Conservation (phyloP, 1,140 invertebrate genomes). For the Psix sp. region DNA sequence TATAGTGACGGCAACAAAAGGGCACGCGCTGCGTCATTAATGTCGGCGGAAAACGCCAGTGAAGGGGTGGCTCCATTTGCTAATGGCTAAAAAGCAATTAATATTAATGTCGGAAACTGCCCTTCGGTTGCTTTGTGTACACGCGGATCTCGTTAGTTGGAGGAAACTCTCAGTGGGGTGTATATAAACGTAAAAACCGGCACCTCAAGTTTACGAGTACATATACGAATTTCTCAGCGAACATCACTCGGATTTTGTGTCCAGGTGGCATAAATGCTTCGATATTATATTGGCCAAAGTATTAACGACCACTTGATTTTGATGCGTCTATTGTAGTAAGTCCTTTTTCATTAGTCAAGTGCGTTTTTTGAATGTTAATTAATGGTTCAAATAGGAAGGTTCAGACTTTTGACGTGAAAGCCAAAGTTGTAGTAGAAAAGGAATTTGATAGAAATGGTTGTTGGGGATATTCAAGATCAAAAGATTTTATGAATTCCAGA, state of each 20-base stretch:
- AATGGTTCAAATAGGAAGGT: conserved; percentile 9
- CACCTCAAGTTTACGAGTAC: too few species aligned
- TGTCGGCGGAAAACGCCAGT: conserved; percentile 55
- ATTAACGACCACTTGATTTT: conserved; percentile 6
- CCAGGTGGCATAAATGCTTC: not conserved
- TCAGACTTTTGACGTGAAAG: conserved; percentile 18
- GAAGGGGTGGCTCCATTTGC: conserved; percentile 58
- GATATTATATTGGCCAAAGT: not conserved
- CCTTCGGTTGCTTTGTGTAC: conserved; percentile 48
- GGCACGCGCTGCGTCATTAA: conserved; percentile 43
- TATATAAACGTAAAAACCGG: conserved; percentile 24
- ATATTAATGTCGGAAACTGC: conserved; percentile 63
- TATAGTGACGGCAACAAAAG: conserved; percentile 7
- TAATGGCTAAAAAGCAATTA: conserved; percentile 71
- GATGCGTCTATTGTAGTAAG: conserved; percentile 21
- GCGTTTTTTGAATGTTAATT: conserved; percentile 33
- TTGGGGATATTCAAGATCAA: conserved; percentile 24
- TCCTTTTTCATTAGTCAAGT: conserved; percentile 29
- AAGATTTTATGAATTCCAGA: conserved; percentile 27
- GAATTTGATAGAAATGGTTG: conserved; percentile 4
- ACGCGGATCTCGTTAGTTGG: conserved; percentile 26
- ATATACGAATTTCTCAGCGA: too few species aligned
- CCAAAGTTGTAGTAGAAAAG: conserved; percentile 21
- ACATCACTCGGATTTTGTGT: too few species aligned
- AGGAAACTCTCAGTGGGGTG: conserved; percentile 29